phyloP scores from a whole-genome alignment of 2,888 invertebrate genomes.

The Caenorhabditis zanzibari region DNA sequence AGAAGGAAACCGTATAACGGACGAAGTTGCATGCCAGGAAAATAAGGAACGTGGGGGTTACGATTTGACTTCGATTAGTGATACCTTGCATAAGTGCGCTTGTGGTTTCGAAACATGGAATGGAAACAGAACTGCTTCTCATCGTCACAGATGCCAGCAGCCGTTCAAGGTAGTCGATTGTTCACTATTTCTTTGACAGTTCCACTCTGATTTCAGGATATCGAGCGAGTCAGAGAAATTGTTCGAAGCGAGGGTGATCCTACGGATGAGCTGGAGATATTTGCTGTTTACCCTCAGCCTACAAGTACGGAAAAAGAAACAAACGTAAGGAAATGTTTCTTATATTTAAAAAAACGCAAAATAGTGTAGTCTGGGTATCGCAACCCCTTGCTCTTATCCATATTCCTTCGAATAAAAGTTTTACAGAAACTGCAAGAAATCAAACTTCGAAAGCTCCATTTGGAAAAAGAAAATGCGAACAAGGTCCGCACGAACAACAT shows the following conservation, averaged over 20 bases:
- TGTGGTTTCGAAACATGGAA: constrained; percentile 60
- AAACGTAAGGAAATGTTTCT: neutral
- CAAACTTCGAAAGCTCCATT: neutral
- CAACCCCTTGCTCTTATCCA: no score
- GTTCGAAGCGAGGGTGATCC: constrained; percentile 13
- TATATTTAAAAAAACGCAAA: no score
- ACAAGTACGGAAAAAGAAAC: constrained; percentile 19
- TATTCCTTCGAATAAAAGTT: neutral
- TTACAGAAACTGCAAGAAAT: neutral
- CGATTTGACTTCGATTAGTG: constrained; percentile 31
- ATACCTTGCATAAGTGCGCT: constrained; percentile 26
- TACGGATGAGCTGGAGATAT: constrained; percentile 31
- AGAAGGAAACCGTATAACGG: constrained; percentile 48
- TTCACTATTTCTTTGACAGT: no score
- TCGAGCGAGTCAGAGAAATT: constrained; percentile 18
- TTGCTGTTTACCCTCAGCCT: constrained; percentile 49
- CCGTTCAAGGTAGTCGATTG: constrained; percentile 15
- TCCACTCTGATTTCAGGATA: constrained; percentile 13
- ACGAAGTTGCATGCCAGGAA: constrained; percentile 44
- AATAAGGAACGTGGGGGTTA: constrained; percentile 39
- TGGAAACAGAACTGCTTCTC: constrained; percentile 58
- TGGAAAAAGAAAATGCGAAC: constrained; percentile 16
- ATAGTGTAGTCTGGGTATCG: no score
- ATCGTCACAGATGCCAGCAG: constrained; percentile 49
- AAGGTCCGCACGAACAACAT: neutral